Evolutionary conservation across 2,113 vertebrate genomes (phyloP).

Genomic region (Porphyrio hochstetteri): DNA sequence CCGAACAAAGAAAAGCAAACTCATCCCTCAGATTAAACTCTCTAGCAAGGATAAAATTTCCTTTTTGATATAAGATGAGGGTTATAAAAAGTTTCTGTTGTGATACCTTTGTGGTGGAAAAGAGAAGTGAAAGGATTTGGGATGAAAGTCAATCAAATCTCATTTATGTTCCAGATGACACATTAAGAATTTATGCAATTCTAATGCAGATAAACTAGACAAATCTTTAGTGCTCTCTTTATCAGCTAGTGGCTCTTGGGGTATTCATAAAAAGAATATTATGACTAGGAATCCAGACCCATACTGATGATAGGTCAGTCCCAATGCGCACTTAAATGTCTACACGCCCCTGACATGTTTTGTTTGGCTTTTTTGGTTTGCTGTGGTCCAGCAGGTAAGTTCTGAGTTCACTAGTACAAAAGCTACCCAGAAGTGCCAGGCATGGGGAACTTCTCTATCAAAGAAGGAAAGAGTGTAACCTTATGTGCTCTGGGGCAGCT

Average conservation of each 20-base stretch:
- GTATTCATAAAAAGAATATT: neutral
- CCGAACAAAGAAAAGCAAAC: rapidly evolving
- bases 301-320: neutral
- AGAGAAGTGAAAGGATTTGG: neutral
- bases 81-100: neutral
- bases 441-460: neutral
- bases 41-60: neutral
- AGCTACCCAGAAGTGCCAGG: neutral
- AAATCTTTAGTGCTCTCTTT: neutral
- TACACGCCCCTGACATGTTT: rapidly evolving
- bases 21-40: neutral
- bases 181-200: neutral
- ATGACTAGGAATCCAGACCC: neutral
- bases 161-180: neutral
- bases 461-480: neutral
- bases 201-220: neutral
- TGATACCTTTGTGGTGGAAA: neutral
- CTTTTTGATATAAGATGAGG: neutral
- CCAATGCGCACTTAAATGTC: neutral
- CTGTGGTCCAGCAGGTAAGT: neutral
- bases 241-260: neutral
- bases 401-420: neutral
- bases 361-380: neutral
- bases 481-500: neutral
- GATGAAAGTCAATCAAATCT: neutral